A percentile compares a stretch with the other conserved stretches of the same genome.
phyloP scores from a whole-genome alignment of 2,797 vertebrate species.

The Euphonia xanthogaster region DNA sequence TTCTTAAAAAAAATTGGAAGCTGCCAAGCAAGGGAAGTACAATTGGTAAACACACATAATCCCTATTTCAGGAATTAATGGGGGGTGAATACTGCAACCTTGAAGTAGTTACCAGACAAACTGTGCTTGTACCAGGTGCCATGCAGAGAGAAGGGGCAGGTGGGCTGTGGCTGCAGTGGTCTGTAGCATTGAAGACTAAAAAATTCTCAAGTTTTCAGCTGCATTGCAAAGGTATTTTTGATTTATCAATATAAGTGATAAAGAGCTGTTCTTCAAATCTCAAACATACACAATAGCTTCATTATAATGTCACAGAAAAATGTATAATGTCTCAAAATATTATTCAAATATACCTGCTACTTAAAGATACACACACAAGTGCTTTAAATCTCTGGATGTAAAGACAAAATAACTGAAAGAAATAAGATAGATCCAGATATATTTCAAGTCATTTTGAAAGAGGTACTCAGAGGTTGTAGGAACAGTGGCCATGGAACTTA shows the following conservation, averaged over 20 bases:
- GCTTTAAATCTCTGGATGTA: not conserved
- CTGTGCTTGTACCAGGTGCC: not conserved
- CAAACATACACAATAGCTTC: not conserved
- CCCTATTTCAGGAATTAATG: not conserved
- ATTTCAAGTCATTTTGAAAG: not conserved
- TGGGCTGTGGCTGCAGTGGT: not conserved
- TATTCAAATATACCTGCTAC: not conserved
- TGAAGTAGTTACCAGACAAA: not conserved
- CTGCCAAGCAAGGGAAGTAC: not conserved
- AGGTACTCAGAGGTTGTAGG: not conserved
- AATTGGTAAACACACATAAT: not conserved
- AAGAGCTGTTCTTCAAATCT: not conserved
- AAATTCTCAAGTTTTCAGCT: not conserved
- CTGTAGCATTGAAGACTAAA: not conserved
- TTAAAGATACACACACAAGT: not conserved
- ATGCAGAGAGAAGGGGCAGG: not conserved
- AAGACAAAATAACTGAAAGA: not conserved
- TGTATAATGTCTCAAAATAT: not conserved
- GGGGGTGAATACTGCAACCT: not conserved
- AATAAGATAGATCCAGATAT: not conserved
- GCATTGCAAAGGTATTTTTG: not conserved
- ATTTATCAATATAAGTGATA: not conserved
- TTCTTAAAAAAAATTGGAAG: not conserved
- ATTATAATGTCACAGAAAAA: not conserved
- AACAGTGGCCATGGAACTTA: not conserved